Evolutionary conservation across 2,797 vertebrate species (phyloP).

Genomic region (Neosilurus mollespiculum): DNA sequence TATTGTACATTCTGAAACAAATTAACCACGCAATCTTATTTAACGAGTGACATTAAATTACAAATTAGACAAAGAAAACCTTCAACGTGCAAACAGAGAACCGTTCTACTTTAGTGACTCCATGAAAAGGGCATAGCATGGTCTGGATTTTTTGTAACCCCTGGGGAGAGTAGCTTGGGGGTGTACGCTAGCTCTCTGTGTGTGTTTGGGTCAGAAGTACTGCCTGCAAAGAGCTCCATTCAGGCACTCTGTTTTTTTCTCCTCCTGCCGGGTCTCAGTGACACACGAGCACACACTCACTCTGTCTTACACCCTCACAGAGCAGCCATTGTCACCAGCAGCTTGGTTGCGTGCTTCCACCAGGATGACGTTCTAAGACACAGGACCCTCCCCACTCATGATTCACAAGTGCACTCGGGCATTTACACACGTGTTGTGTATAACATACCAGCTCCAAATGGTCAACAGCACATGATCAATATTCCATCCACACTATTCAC

Average conservation of each 20-base stretch:
- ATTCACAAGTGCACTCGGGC: conserved; percentile 15
- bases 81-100: neutral
- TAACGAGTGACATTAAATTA: no score
- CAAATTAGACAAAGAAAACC: neutral
- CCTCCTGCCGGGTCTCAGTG: conserved; percentile 15
- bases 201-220: conserved; percentile 37
- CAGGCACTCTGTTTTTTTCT: conserved; percentile 22
- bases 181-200: conserved; percentile 30
- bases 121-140: neutral
- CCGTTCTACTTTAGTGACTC: neutral
- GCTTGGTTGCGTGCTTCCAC: conserved; percentile 32
- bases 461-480: conserved; percentile 14
- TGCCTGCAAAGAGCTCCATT: conserved; percentile 47
- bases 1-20: no score
- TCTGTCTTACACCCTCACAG: conserved; percentile 44
- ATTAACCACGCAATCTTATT: no score
- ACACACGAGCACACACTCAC: conserved; percentile 21
- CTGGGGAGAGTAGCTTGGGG: neutral
- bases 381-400: conserved; percentile 1
- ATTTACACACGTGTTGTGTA: conserved; percentile 26
- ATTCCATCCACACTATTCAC: neutral
- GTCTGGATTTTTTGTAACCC: neutral
- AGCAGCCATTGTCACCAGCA: conserved; percentile 52
- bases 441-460: conserved; percentile 7
- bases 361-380: conserved; percentile 32